Conservation (phyloP, 2,113 vertebrate genomes). For the Neodon shergylaensis region DNA sequence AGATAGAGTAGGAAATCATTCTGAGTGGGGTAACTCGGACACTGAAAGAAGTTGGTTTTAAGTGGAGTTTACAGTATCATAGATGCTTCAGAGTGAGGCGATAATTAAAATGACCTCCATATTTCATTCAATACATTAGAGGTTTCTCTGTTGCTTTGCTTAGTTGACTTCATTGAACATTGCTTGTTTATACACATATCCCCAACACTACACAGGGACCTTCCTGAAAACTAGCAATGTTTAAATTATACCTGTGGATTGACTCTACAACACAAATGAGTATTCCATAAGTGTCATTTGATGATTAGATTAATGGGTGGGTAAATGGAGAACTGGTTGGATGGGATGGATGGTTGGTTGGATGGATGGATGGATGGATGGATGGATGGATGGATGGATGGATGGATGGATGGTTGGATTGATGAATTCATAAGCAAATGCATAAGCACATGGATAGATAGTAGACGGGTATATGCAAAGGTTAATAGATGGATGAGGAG, state of each 20-base stretch:
- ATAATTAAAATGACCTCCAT: background rate
- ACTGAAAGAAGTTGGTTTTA: background rate
- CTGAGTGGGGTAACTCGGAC: background rate
- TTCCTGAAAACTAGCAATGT: background rate
- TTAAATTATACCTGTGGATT: background rate
- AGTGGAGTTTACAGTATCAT: fast-evolving
- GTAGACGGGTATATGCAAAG: no score
- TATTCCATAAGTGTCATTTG: background rate
- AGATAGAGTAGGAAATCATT: background rate
- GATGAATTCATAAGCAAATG: no score
- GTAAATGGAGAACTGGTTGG: background rate
- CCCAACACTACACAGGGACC: background rate
- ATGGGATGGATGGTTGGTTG: background rate
- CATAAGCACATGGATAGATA: background rate
- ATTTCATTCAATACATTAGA: background rate
- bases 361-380: background rate
- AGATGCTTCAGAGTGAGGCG: background rate
- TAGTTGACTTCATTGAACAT: no score
- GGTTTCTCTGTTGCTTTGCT: background rate
- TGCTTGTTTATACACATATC: background rate
- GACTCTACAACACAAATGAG: background rate
- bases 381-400: background rate
- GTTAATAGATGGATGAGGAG: background rate
- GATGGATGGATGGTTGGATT: background rate
- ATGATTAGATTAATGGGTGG: background rate